Base-by-base conservation (phyloP, 2,888 invertebrate species). In the Emmelina monodactyla region DNA sequence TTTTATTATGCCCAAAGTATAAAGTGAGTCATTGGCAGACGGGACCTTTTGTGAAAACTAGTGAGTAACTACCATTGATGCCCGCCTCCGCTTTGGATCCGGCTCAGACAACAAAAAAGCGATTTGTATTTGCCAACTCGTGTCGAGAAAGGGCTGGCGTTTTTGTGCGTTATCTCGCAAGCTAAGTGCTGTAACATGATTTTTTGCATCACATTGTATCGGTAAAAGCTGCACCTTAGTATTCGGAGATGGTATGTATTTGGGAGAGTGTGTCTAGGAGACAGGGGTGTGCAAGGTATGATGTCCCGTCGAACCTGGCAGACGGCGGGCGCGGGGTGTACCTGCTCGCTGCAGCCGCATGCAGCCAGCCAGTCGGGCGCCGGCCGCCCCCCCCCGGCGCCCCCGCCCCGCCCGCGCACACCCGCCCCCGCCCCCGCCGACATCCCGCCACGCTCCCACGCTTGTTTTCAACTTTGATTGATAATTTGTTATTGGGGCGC, bases 401-500 rank as follows among this genome's bases (percentile, higher is more conserved):
- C 35, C 41, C 39, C 38, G 2, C 41, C 32, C 37, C 45, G 40
- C 40, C 46, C 35, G 31, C 40, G 32, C 46, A 41, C 43, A 39
- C 34, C 39, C 41, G 40, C 42, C 42, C 43, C 43, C 43, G 38
- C 47, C 34, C 40, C n/a, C n/a, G n/a, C n/a, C n/a, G n/a, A n/a
- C n/a, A n/a, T 42, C 49, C 49, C 44, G 59, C 50, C 61, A 58
- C 62, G 61, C 67, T 56, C 67, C 50, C 61, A 55, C 62, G 62
- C 65, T 75, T 76, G 73, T 78, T 78, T 76, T 76, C 68, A 73
- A 75, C 73, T 76, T 71, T 76, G 76, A 78, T 76, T 75, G 71
- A 78, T 76, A 76, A 76, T 78, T 75, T 75, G 69, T 75, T 78
- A 73, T 71, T 67, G 62, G 59, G 72, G 60, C 68, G 66, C 62